A percentile compares a stretch with the other conserved stretches of the same genome.
These are phyloP conservation scores for Caenorhabditis elegans DNA, from an alignment of 1,140 invertebrate species.

Conservation along the genomic window WBcel235 BX284602.5:8996501-8997000, in stretches of 20 bases:
- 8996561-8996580: constrained; percentile 46
- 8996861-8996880: constrained; percentile 61
- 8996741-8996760: constrained; percentile 60
- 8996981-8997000: not conserved
- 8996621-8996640: constrained; percentile 48
- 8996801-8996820: constrained; percentile 64
- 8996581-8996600: constrained; percentile 52
- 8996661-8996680: constrained; percentile 50
- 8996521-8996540: constrained; percentile 42
- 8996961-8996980: not conserved
- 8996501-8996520: constrained; percentile 29
- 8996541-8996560: constrained; percentile 48
- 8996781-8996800: constrained; percentile 62
- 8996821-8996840: constrained; percentile 63
- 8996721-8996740: constrained; percentile 55
- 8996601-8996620: constrained; percentile 48
- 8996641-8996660: constrained; percentile 47
- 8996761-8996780: constrained; percentile 57
- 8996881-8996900: constrained; percentile 61
- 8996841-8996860: constrained; percentile 64
- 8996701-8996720: constrained; percentile 45
- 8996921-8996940: no score
- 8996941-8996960: not conserved
- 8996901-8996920: not conserved
- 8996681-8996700: constrained; percentile 50